phyloP scores from a whole-genome alignment of 2,797 vertebrate species.

The Pachyuromys duprasi region DNA sequence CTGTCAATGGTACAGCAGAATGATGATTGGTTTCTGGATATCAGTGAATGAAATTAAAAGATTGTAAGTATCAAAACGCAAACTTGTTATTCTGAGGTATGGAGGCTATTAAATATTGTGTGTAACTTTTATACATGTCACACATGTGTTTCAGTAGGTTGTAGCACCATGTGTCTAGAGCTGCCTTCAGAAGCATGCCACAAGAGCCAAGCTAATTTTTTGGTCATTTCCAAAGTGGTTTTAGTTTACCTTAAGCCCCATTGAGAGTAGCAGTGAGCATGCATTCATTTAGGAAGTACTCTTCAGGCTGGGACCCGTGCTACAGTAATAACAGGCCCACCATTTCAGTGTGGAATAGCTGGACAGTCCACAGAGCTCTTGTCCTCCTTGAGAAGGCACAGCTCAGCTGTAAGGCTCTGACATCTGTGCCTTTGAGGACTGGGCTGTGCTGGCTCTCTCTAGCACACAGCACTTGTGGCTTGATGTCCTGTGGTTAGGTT shows the following conservation, averaged over 20 bases:
- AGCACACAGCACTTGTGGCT: neutral
- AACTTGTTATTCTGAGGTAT: conserved; percentile 13
- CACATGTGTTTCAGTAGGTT: neutral
- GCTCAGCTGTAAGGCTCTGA: neutral
- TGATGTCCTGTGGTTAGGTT: neutral
- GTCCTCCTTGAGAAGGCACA: neutral
- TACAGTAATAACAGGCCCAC: neutral
- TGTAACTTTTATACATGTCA: neutral
- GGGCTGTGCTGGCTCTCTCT: neutral
- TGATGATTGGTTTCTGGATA: conserved; percentile 19
- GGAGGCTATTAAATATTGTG: conserved; percentile 21
- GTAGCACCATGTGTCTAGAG: neutral
- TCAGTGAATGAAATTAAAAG: neutral
- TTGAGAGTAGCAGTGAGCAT: neutral
- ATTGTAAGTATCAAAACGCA: neutral
- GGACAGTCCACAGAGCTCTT: neutral
- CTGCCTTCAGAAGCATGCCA: neutral
- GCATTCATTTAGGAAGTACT: conserved; percentile 30
- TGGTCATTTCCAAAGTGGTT: neutral
- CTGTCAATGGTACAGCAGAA: conserved; percentile 8
- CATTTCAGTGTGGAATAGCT: neutral
- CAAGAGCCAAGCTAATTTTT: neutral
- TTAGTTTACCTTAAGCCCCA: conserved; percentile 19
- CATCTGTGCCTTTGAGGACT: neutral
- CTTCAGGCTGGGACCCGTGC: neutral